A percentile compares a stretch with the other conserved stretches of the same genome.
Conservation (phyloP, 2,888 invertebrate species). For the Hydrotaea diabolus region DNA sequence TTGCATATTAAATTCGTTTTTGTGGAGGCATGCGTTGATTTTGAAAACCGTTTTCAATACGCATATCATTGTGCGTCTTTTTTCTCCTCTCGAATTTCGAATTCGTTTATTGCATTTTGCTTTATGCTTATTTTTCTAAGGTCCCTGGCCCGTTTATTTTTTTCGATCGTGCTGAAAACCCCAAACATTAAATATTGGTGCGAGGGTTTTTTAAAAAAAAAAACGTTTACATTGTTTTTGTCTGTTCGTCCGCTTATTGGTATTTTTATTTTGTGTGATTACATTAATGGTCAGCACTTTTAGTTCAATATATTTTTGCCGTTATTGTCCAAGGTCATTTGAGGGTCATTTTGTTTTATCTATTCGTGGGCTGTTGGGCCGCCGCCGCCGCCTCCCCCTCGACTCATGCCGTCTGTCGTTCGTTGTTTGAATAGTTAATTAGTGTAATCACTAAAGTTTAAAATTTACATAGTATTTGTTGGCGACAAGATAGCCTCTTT, state of each 20-base stretch:
- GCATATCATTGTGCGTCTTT: background rate
- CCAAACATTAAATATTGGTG: background rate
- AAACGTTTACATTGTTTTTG: slow-evolving; percentile 7
- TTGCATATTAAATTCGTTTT: slow-evolving; percentile 51
- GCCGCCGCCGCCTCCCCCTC: background rate
- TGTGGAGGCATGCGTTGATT: slow-evolving; percentile 5
- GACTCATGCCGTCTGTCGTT: slow-evolving; percentile 22
- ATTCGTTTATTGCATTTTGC: slow-evolving; percentile 28
- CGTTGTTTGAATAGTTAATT: slow-evolving; percentile 63
- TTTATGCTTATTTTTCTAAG: slow-evolving; percentile 46
- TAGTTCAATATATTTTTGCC: slow-evolving; percentile 44
- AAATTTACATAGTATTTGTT: slow-evolving; percentile 5
- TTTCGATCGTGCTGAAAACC: background rate
- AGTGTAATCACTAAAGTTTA: slow-evolving; percentile 37
- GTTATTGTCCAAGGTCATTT: slow-evolving; percentile 49
- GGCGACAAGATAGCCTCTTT: background rate
- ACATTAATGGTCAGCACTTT: slow-evolving; percentile 45
- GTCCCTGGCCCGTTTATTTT: slow-evolving; percentile 51
- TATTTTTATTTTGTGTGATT: slow-evolving; percentile 6
- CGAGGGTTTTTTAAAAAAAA: background rate
- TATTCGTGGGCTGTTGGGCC: background rate
- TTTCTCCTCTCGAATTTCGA: background rate
- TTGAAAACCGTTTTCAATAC: slow-evolving; percentile 7
- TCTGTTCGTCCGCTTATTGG: background rate
- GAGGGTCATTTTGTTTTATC: slow-evolving; percentile 52